Evolutionary conservation across 1,140 invertebrate genomes (phyloP), one percentile per base, ranked within the genome.

Genomic region (Cotesia typhae): DNA sequence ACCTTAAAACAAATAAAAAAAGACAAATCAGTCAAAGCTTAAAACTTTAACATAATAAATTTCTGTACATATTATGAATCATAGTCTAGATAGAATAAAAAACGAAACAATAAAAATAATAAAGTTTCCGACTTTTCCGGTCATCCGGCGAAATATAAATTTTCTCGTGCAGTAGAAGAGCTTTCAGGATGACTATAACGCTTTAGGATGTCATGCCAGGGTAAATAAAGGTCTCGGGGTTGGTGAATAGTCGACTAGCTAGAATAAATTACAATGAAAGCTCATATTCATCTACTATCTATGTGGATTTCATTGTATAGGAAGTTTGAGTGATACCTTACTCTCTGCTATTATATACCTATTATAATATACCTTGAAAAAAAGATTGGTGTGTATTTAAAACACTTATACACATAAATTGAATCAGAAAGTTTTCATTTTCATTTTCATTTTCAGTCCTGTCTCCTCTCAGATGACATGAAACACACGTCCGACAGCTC

Each of bases 281-380:
- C 37, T 10, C 2, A 47, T 12, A 20, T n/a, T 41, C 10, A 64
- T 12, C 38, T 12, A 65, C 5, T 35, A 64, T 12, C 38, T 12
- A 65, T n/a, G 17, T 35, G 6, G 0, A 47, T 65, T 65, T 14
- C 41, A 38, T 38, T 67, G 28, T 35, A 47, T 52, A 37, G 67
- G 53, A 80, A 75, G 74, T 80, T 79, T 76, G 75, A 73, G 74
- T 74, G 76, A 66, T 76, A 28, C 28, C 28, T 1, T 28, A 28
- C 1, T 28, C 28, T 28, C 28, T 28, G 2, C 28, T 28, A 28
- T 28, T n/a, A n/a, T n/a, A n/a, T n/a, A n/a, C n/a, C n/a, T n/a
- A n/a, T n/a, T 28, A 28, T 28, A 28, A 28, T 28, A 28, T 28
- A 28, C 28, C 3, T 3, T 28, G 76, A 72, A 47, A 14, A 14